phyloP scores from a whole-genome alignment of 2,797 vertebrate species.

The Periophthalmus magnuspinnatus region DNA sequence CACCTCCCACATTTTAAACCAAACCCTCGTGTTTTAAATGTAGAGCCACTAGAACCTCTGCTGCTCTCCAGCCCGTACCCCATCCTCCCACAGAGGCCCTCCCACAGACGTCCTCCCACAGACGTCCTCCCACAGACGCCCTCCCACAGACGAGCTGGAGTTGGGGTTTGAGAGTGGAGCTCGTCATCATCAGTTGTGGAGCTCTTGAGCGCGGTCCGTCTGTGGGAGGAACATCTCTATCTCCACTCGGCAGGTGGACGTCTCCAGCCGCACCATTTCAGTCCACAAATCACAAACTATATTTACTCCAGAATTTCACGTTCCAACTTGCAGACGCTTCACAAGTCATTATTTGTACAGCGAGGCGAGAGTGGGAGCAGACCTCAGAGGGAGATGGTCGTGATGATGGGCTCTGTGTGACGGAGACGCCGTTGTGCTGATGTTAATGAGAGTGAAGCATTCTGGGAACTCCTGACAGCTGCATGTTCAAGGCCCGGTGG shows the following conservation, averaged over 20 bases:
- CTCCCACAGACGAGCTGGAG: neutral
- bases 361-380: constrained; percentile 15
- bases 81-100: neutral
- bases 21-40: neutral
- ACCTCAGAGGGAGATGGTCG: constrained; percentile 14
- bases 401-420: neutral
- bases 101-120: neutral
- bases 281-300: constrained; percentile 29
- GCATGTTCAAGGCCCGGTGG: constrained; percentile 60
- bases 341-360: constrained; percentile 48
- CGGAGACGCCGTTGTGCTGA: constrained; percentile 34
- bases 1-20: neutral
- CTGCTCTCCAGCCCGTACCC: neutral
- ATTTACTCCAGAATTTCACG: constrained; percentile 55
- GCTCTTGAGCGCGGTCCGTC: constrained; percentile 30
- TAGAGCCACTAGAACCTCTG: neutral
- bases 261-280: constrained; percentile 48
- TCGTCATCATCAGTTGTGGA: constrained; percentile 60
- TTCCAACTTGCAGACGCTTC: constrained; percentile 47
- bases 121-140: neutral
- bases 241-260: constrained; percentile 46
- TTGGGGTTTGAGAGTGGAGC: constrained; percentile 37
- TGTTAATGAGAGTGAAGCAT: constrained; percentile 64
- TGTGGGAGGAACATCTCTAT: constrained; percentile 57
- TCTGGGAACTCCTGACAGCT: constrained; percentile 54